Base-by-base conservation (phyloP, 2,113 vertebrate genomes). In the Bubo blakistoni region DNA sequence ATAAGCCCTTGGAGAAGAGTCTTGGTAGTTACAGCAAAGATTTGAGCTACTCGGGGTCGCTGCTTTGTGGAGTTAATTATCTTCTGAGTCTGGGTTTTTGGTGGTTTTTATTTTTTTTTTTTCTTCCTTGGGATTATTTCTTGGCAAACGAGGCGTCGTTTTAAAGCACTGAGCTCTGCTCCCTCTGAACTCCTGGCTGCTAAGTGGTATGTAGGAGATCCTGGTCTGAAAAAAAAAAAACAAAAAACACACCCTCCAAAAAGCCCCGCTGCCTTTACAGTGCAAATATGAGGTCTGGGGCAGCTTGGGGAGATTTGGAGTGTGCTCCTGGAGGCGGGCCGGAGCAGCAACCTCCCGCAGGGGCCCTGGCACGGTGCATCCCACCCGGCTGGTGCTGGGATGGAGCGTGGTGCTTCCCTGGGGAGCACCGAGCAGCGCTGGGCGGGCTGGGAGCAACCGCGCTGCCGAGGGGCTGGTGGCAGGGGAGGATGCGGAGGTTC, bases 21-120 rank as follows among this genome's bases (percentile, higher is more conserved):
- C 67, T 83, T 44, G 63, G 71, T 81, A 65, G 76, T 84, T 86
- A 22, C 17, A 84, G 67, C 0, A 0, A 62, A 36, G 93, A 67
- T 84, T 74, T 59, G 79, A 92, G 86, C 82, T 81, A 4, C 93
- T 87, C 57, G 4, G 72, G 89, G 57, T 54, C 2, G 51, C 86
- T 86, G 67, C 82, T 94, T 82, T 86, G 92, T 94, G 94, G 94
- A 94, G 88, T 92, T 94, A 95, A 96, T 96, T 94, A 94, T 96
- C 96, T 86, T 81, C 81, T 55, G 80, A 84, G 92, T 52, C 86
- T 83, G 83, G 62, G 27, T 13, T 94, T 94, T 84, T 71, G 76
- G 80, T 85, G 62, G 20, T 20, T 6, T 26, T 36, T 36, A 6
- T 66, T 36, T 21, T 47, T 42, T 38, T 54, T 73, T 49, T 18